phyloP scores from a whole-genome alignment of 2,888 invertebrate genomes.

The Lysandra coridon region DNA sequence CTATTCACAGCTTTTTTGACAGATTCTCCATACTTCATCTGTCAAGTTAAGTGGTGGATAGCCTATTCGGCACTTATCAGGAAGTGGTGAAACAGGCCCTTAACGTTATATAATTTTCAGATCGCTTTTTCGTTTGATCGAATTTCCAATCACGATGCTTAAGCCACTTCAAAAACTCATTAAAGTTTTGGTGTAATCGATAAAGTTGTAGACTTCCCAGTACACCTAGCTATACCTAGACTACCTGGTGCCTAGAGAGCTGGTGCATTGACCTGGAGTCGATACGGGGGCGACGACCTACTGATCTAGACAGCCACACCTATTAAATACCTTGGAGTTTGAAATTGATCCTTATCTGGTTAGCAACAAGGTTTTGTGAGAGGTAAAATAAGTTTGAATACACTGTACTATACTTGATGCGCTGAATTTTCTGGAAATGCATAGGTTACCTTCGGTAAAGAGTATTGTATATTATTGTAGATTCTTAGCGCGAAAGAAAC shows the following conservation, averaged over 20 bases:
- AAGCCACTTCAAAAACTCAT: conserved; percentile 9
- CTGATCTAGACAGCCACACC: conserved; percentile 28
- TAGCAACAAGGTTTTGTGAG: neutral
- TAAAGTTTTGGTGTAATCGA: neutral
- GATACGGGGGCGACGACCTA: conserved; percentile 43
- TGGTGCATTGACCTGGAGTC: conserved; percentile 35
- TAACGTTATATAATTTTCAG: neutral
- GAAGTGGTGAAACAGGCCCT: no score
- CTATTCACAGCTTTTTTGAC: no score
- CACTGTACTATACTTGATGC: neutral
- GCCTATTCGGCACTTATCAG: no score
- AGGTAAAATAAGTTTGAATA: neutral
- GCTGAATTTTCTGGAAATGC: neutral
- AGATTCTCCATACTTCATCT: no score
- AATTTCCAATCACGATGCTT: conserved; percentile 4
- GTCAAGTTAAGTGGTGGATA: no score
- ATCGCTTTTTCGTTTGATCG: neutral
- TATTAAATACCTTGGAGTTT: neutral
- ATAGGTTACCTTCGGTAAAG: neutral
- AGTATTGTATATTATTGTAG: no score
- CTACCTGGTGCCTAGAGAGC: conserved; percentile 3
- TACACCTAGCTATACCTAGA: neutral
- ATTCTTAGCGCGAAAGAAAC: neutral
- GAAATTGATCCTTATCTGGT: neutral
- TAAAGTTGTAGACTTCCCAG: neutral